Base-by-base conservation (phyloP, 2,797 vertebrate species). In the Tenualosa thibaudeaui region DNA sequence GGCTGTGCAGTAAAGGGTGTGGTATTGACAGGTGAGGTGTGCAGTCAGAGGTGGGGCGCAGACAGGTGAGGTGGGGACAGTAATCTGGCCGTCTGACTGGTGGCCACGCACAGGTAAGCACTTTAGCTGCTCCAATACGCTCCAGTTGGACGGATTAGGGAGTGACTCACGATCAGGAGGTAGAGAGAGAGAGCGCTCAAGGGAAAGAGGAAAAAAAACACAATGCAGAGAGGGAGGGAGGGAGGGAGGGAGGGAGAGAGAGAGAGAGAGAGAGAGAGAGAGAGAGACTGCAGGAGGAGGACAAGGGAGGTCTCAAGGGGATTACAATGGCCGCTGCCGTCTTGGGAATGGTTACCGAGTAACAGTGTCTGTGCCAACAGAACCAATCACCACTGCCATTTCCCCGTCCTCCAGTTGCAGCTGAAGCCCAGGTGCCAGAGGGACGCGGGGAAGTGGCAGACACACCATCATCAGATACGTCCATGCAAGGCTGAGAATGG, bases 81-180 rank as follows among this genome's bases (percentile, higher is more conserved):
- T 81, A 86, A 84, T 81, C 83, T 82, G 26, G 40, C 40, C 15
- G 65, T 40, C 26, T 37, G 71, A 46, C 84, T 75, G 19, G 60
- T 82, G 56, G 26, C 65, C 37, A 82, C 75, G 37, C 37, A 75
- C 37, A 84, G 83, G 83, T 86, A 87, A 89, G 81, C 83, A 43
- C 54, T 88, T 87, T 88, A 84, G 40, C 71, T 9, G 71, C 40
- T 78, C 43, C 26, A 17, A 56, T 54, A 81, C 81, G 71, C 81
- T 90, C 71, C 56, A 86, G 84, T 78, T 86, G 56, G 17, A 83
- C 43, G 75, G 85, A 89, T 87, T 88, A 85, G 15, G 60, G 26
- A 51, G 60, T 58, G 53, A 84, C 68, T 83, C 58, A 84, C 60
- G 68, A 81, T 84, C 82, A 87, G 82, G 46, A 85, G 17, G 24